Base-by-base conservation (phyloP, 2,888 invertebrate species). In the Drosophila paramelanica region DNA sequence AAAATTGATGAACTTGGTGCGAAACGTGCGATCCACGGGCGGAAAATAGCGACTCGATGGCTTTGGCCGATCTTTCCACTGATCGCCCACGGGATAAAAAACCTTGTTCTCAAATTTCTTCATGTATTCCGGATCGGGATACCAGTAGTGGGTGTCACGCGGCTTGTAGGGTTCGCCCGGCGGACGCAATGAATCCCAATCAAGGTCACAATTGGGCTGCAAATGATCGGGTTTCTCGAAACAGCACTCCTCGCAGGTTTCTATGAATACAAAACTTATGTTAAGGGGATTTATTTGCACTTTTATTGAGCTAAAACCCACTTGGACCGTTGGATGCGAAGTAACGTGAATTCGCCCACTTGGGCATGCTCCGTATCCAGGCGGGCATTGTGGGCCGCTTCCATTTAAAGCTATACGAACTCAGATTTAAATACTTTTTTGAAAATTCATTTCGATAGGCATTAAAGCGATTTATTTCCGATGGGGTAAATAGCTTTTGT, bases 1-100 rank as follows among this genome's bases (percentile, higher is more conserved):
- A 91, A 97, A 97, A 91, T 98, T 98, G 13, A 97, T 91, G 70
- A 93, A 93, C 91, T 95, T 94, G 77, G 95, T 96, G 79, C 94
- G 93, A 25, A 96, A 92, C 49, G 93, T 93, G 51, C 94, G 94
- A 84, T 95, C 95, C 0, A 93, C 93, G 0, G 93, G 93, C 5
- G 80, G 90, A 1, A 20, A 6, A 5, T 92, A 36, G 51, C 81
- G 92, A 0, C 91, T 90, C 52, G 91, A 92, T 49, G 91, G 92
- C 33, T 61, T 76, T 39, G 79, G 86, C 13, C 74, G 73, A 14
- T 89, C 87, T 1, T 93, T 90, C 53, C 86, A 88, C 56, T 93
- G 93, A 55, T 94, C 93, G 0, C 78, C 79, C 1, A 31, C 50
- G 0, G 94, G 94, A 86, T 93, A 95, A 92, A 95, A 93, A 0